phyloP scores from a whole-genome alignment of 2,113 vertebrate genomes.

The Psittacula cyanocephala region DNA sequence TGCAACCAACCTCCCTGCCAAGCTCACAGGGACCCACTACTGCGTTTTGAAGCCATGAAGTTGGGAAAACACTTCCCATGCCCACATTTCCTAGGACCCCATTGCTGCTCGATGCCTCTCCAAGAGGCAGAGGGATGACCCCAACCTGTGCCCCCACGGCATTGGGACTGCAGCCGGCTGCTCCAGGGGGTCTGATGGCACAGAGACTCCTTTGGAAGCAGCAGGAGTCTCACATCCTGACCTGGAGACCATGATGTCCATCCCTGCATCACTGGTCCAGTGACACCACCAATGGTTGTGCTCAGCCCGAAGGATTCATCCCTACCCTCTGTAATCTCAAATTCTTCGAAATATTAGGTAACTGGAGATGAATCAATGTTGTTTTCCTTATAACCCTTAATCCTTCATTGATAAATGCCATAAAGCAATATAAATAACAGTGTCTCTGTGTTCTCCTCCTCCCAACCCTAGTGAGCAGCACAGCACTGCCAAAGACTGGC shows the following conservation, averaged over 20 bases:
- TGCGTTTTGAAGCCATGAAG: neutral
- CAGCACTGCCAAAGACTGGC: neutral
- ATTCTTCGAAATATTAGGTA: neutral
- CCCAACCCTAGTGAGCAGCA: fast-evolving
- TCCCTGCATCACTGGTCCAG: neutral
- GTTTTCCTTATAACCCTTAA: neutral
- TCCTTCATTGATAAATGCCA: neutral
- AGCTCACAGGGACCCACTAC: neutral
- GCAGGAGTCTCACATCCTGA: fast-evolving
- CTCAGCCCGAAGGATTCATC: neutral
- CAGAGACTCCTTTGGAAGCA: neutral
- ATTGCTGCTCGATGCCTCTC: neutral
- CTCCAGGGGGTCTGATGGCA: neutral
- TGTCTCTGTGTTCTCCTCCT: neutral
- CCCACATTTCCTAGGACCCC: neutral
- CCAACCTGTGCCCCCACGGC: fast-evolving
- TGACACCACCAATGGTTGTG: fast-evolving
- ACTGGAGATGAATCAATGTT: neutral
- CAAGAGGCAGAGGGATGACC: fast-evolving
- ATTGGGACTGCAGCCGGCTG: fast-evolving
- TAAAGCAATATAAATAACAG: neutral
- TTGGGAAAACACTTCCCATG: neutral
- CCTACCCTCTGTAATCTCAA: neutral
- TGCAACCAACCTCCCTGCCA: neutral
- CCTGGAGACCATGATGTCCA: neutral